These are phyloP conservation scores for Dryoscopus gambensis DNA, from an alignment of 2,113 vertebrate genomes.

Conservation along the genomic window DNA sequence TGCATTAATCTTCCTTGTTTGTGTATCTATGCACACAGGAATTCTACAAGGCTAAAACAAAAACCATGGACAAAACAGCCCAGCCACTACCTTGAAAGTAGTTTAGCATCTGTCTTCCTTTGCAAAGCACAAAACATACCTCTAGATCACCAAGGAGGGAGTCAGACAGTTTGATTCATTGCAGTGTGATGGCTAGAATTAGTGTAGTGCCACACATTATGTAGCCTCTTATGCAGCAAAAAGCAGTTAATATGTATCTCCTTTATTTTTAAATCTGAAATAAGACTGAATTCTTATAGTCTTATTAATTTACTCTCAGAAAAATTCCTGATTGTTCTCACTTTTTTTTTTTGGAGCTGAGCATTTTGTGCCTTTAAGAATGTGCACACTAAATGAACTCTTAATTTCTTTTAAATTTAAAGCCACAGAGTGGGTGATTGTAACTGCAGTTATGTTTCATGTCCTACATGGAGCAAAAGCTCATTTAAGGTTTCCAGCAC, in stretches of 20 bases:
- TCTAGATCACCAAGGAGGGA: not conserved
- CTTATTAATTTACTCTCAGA: not conserved
- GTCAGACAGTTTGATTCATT: not conserved
- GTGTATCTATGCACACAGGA: not conserved
- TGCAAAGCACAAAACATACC: not conserved
- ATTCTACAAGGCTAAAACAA: not conserved
- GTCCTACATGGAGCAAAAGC: not conserved
- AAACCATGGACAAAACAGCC: not conserved
- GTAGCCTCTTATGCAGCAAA: not conserved
- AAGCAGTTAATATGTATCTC: not conserved
- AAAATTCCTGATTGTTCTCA: not conserved
- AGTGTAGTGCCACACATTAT: not conserved
- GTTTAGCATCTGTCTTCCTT: not conserved
- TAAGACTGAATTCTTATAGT: not conserved
- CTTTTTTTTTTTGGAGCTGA: not conserved
- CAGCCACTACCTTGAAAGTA: not conserved
- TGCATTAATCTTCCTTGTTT: not conserved
- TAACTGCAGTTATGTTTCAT: not conserved
- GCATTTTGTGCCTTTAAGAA: not conserved
- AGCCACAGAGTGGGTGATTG: not conserved
- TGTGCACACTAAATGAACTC: accelerated
- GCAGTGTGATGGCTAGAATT: not conserved
- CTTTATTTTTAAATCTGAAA: not conserved
- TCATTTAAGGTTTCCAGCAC: not conserved
- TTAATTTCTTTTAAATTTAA: not conserved